Base-by-base conservation (phyloP, 2,888 invertebrate genomes). In the Rhagonycha fulva region DNA sequence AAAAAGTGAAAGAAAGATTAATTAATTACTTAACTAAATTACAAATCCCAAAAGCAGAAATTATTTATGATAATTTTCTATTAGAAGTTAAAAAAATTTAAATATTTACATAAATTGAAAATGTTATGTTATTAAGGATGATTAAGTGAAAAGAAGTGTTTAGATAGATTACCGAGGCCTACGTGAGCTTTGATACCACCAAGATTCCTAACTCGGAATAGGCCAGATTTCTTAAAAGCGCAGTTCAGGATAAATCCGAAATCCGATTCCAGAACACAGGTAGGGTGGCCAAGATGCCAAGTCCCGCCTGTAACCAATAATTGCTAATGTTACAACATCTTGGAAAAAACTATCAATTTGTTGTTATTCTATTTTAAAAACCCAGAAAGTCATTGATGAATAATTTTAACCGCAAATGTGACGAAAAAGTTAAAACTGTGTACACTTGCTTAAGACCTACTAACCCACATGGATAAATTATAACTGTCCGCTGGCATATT, bases 231-330 rank as follows among this genome's bases (percentile, higher is more conserved):
- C 91, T 95, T 95, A 92, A 96, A 96, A 87, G 95, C 95, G 90
- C 96, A 96, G 91, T 96, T 96, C 88, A 96, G 91, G 87, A 93
- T 93, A 91, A 96, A 95, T 84, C 96, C 96, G 87, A 95, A 96
- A 89, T 96, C 96, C 84, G 96, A 95, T 87, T 95, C 94, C 88
- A 95, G 90, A 81, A 96, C 96, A 89, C 96, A 96, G 86, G 95
- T 93, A 87, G 94, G 92, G 87, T 92, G 91, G 85, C 92, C 93
- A 87, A 91, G 87, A 85, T 89, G 90, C 89, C 90, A 90, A 85
- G 89, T 89, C 86, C 89, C 89, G 87, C 90, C 91, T 91, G 90
- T 86, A 90, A 90, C 86, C 87, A 88, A 88, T 80, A 81, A 81
- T 79, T 78, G 78, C 72, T 73, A 77, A 60, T 76, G 70, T 77